Conservation (phyloP, 2,113 vertebrate genomes). For the Macrotus californicus region DNA sequence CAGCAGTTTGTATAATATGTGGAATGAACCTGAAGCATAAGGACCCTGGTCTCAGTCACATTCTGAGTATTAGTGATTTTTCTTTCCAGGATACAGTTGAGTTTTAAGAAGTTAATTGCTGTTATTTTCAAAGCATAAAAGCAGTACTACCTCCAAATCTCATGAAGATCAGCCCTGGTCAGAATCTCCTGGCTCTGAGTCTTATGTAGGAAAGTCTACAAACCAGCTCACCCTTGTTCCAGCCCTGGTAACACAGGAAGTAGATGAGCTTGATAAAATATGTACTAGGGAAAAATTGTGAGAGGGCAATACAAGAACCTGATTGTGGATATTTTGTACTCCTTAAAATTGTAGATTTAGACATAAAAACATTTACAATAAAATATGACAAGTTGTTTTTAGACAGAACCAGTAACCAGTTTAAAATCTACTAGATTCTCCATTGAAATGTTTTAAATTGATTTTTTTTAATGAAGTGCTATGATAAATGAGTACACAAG, state of each 20-base stretch:
- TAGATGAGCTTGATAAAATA: background rate
- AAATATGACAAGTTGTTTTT: background rate
- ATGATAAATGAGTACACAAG: background rate
- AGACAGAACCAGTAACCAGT: background rate
- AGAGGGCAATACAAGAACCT: background rate
- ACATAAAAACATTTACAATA: background rate
- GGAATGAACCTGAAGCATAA: background rate
- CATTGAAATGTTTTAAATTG: background rate
- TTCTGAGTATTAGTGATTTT: background rate
- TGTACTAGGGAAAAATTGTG: background rate
- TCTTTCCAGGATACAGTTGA: background rate
- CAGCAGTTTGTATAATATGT: background rate
- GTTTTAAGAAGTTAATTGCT: background rate
- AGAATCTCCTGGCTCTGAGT: background rate
- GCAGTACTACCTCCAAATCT: background rate
- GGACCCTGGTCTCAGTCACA: rapidly evolving
- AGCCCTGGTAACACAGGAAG: background rate
- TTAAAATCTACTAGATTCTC: background rate
- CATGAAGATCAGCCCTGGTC: background rate
- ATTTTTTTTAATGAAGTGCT: background rate
- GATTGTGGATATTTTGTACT: background rate
- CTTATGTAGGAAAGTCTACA: background rate
- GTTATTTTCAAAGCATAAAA: background rate
- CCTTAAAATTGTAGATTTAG: background rate
- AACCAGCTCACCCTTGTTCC: background rate